Evolutionary conservation across 2,888 invertebrate genomes (phyloP).

Genomic region (Cosmia pyralina): DNA sequence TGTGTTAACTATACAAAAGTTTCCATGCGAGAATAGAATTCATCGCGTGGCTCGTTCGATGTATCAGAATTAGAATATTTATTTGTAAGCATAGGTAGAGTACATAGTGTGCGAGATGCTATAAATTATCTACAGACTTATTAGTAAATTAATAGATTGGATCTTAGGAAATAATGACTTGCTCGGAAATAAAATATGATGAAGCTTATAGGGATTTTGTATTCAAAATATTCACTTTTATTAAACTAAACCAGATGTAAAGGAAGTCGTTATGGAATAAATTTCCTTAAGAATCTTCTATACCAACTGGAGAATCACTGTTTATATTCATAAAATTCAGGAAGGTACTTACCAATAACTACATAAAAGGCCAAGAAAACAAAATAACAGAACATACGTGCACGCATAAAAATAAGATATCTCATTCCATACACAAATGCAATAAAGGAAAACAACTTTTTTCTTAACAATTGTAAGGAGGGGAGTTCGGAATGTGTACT

Average conservation of each 20-base stretch:
- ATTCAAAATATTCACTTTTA: background rate
- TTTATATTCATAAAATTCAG: background rate
- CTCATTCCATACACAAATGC: conserved; percentile 58
- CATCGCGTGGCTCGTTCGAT: background rate
- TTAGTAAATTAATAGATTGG: background rate
- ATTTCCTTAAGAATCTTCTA: background rate
- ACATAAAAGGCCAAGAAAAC: conserved; percentile 29
- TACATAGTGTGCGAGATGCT: too few species aligned
- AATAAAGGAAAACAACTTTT: conserved; percentile 65
- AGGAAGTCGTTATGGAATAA: background rate
- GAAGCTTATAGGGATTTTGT: background rate
- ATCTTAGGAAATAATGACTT: background rate
- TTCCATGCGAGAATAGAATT: background rate
- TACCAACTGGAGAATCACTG: background rate
- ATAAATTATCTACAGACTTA: background rate
- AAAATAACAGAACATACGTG: conserved; percentile 46
- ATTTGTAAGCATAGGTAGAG: too few species aligned
- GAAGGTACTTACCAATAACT: conserved; percentile 10
- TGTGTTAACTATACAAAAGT: background rate
- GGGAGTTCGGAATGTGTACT: conserved; percentile 63
- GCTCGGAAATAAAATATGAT: background rate
- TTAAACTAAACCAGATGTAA: background rate
- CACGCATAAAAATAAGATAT: conserved; percentile 59
- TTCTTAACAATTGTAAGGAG: conserved; percentile 63
- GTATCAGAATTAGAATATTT: too few species aligned